phyloP scores from a whole-genome alignment of 1,140 invertebrate genomes.

The Monochamus saltuarius region DNA sequence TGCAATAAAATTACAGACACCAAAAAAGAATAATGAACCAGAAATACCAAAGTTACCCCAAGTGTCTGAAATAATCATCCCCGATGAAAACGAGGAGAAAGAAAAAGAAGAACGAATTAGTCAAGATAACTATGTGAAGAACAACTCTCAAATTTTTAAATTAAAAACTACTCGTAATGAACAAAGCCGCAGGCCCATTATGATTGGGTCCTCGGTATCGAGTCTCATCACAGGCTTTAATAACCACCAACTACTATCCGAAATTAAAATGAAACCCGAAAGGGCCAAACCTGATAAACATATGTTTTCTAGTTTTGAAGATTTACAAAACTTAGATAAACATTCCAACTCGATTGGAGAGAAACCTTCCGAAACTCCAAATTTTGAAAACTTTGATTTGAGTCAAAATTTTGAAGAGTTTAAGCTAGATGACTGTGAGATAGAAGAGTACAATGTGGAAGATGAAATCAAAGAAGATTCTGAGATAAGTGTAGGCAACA shows the following conservation, averaged over 20 bases:
- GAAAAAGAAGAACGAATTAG: constrained; percentile 42
- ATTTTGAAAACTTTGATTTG: constrained; percentile 61
- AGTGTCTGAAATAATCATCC: constrained; percentile 64
- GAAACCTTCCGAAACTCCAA: constrained; percentile 29
- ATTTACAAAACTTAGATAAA: constrained; percentile 48
- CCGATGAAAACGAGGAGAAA: constrained; percentile 57
- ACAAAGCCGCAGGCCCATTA: constrained; percentile 37
- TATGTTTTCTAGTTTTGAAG: constrained; percentile 49
- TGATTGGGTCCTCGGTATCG: constrained; percentile 61
- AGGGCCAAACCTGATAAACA: constrained; percentile 31
- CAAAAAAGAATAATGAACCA: constrained; percentile 57
- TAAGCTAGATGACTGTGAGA: constrained; percentile 73
- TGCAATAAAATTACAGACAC: constrained; percentile 42
- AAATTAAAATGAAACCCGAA: constrained; percentile 43
- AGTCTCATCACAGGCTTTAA: constrained; percentile 62
- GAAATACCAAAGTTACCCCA: constrained; percentile 63
- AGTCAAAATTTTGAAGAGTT: constrained; percentile 79
- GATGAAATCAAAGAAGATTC: constrained; percentile 30
- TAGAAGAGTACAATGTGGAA: constrained; percentile 53
- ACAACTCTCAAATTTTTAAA: constrained; percentile 48
- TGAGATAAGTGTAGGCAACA: constrained; percentile 6
- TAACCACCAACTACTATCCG: constrained; percentile 49
- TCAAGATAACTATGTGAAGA: constrained; percentile 51
- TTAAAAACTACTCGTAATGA: constrained; percentile 25
- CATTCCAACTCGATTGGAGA: constrained; percentile 40